These are phyloP conservation scores for Xanthia togata DNA, from an alignment of 2,888 invertebrate genomes.

Conservation along the genomic window DNA sequence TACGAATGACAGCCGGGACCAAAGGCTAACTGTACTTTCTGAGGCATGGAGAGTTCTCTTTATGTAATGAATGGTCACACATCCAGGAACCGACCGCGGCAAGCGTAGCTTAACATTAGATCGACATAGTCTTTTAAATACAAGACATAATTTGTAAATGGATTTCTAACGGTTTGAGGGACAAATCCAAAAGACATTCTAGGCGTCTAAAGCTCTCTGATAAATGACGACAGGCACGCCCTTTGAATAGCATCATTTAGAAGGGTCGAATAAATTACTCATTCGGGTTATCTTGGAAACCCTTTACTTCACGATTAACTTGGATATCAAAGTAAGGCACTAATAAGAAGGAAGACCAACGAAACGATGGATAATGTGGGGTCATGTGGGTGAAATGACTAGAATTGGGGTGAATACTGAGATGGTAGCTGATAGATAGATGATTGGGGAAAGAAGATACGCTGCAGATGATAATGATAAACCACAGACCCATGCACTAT, in stretches of 20 bases:
- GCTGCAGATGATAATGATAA: not conserved
- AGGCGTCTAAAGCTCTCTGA: constrained; percentile 33
- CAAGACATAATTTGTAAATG: constrained; percentile 31
- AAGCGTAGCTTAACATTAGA: not conserved
- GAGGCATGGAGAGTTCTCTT: not conserved
- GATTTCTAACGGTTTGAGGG: constrained; percentile 22
- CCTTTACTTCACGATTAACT: constrained; percentile 18
- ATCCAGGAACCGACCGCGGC: too few species aligned
- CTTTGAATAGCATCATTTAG: constrained; percentile 36
- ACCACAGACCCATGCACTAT: not conserved
- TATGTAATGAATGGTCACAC: not conserved
- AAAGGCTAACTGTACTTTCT: not conserved
- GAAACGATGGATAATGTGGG: not conserved
- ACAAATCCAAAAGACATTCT: constrained; percentile 33
- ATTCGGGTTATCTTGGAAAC: constrained; percentile 27
- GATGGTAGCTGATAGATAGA: not conserved
- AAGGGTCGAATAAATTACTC: constrained; percentile 44
- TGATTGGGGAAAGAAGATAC: not conserved
- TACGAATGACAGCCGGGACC: not conserved
- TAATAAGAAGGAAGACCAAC: not conserved
- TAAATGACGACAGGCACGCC: constrained; percentile 44
- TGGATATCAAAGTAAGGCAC: not conserved
- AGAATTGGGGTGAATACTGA: not conserved
- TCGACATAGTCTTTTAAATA: not conserved
- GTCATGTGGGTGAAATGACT: not conserved